These are phyloP conservation scores for Slavum lentiscoides DNA, from an alignment of 2,888 invertebrate species.

Conservation along the genomic window DNA sequence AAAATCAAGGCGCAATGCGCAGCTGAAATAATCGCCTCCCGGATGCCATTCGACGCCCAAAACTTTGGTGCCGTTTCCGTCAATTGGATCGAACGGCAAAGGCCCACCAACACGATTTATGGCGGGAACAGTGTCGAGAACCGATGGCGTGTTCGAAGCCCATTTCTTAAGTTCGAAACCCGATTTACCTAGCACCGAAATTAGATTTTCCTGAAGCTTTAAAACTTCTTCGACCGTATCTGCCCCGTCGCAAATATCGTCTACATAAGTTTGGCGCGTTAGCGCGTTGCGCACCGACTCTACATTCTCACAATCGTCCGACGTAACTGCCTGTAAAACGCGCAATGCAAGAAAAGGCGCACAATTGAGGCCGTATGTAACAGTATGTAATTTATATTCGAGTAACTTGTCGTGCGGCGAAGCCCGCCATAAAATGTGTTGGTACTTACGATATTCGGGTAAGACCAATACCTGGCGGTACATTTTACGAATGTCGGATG, in stretches of 20 bases:
- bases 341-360: constrained; percentile 56
- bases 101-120: neutral
- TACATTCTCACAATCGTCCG: constrained; percentile 53
- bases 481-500: constrained; percentile 53
- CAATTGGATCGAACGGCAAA: neutral
- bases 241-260: constrained; percentile 56
- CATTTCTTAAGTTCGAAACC: constrained; percentile 1
- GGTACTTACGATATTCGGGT: constrained; percentile 55
- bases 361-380: constrained; percentile 56
- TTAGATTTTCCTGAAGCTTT: constrained; percentile 38
- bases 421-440: constrained; percentile 57
- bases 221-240: constrained; percentile 55
- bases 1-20: neutral
- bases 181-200: neutral
- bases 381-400: constrained; percentile 55
- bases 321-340: constrained; percentile 55
- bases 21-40: neutral
- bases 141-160: neutral
- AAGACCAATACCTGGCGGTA: constrained; percentile 53
- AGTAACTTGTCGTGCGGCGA: constrained; percentile 51
- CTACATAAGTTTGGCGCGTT: constrained; percentile 56
- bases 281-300: constrained; percentile 55
- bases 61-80: neutral
- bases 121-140: neutral
- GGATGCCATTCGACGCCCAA: neutral